These are phyloP conservation scores for Cromileptes altivelis DNA, from an alignment of 2,113 vertebrate genomes.

Conservation along the genomic window DNA sequence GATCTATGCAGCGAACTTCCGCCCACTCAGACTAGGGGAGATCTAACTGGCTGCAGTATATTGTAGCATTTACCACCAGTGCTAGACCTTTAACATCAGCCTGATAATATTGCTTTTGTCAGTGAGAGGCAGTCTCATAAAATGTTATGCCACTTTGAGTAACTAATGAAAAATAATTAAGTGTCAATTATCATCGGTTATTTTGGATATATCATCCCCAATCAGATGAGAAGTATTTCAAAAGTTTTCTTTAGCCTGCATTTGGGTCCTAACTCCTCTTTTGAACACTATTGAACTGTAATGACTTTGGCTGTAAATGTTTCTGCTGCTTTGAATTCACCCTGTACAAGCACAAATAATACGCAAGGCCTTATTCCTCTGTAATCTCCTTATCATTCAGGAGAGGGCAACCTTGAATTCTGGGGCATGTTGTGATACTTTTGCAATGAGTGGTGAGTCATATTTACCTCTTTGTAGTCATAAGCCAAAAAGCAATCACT, in stretches of 20 bases:
- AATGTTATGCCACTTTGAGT: neutral
- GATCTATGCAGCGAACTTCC: no score
- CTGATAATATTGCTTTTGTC: constrained; percentile 15
- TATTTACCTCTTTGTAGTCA: constrained; percentile 21
- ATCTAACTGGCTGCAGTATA: constrained; percentile 28
- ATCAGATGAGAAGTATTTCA: neutral
- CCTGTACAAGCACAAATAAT: constrained; percentile 17
- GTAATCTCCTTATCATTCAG: constrained; percentile 23
- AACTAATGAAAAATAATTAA: neutral
- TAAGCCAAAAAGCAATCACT: constrained; percentile 18
- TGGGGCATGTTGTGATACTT: neutral
- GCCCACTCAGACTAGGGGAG: no score
- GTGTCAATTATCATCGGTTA: neutral
- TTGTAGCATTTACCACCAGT: neutral
- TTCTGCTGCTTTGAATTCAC: constrained; percentile 28
- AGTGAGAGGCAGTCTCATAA: constrained; percentile 8
- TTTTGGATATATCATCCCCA: neutral
- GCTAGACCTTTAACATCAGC: constrained; percentile 5
- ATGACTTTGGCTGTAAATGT: constrained; percentile 25
- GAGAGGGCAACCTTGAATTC: constrained; percentile 22
- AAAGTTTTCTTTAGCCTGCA: neutral
- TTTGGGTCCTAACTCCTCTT: constrained; percentile 10
- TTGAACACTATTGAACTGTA: constrained; percentile 11
- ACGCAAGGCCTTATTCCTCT: neutral
- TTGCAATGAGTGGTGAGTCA: neutral